Conservation (phyloP, 2,888 invertebrate species). For the Dione juno region DNA sequence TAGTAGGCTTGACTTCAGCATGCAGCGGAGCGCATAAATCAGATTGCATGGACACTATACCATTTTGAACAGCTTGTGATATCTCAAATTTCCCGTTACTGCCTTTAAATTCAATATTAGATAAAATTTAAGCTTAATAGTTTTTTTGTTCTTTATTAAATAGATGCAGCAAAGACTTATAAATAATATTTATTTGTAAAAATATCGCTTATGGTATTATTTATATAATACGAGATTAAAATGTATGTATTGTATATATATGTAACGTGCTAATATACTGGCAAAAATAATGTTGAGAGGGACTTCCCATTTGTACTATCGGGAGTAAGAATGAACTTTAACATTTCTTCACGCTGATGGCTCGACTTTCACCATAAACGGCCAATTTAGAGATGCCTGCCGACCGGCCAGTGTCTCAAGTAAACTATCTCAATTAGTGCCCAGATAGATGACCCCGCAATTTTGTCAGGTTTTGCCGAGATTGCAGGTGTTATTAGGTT, state of each 20-base stretch:
- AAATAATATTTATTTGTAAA: not conserved
- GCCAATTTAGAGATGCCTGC: constrained; percentile 77
- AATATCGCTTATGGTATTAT: not conserved
- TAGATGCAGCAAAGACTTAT: not conserved
- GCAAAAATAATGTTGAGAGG: constrained; percentile 54
- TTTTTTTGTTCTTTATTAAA: not conserved
- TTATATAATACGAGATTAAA: not conserved
- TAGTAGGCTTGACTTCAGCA: constrained; percentile 55
- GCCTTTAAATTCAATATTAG: constrained; percentile 43
- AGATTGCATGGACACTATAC: constrained; percentile 74
- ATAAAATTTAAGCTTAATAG: constrained; percentile 31
- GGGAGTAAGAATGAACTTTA: constrained; percentile 71
- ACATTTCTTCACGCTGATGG: constrained; percentile 74
- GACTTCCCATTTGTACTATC: constrained; percentile 66
- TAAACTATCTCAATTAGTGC: constrained; percentile 82
- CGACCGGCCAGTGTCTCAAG: constrained; percentile 74
- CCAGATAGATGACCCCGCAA: constrained; percentile 79
- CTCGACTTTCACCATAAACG: constrained; percentile 81
- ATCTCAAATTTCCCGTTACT: constrained; percentile 51
- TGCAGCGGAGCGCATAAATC: constrained; percentile 71
- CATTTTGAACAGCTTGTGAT: constrained; percentile 66
- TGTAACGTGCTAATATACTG: not conserved
- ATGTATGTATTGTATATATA: not conserved
- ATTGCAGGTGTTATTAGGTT: constrained; percentile 72
- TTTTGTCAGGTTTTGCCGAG: constrained; percentile 69